Conservation (phyloP, 1,140 invertebrate genomes). For the Pogonomyrmex barbatus region DNA sequence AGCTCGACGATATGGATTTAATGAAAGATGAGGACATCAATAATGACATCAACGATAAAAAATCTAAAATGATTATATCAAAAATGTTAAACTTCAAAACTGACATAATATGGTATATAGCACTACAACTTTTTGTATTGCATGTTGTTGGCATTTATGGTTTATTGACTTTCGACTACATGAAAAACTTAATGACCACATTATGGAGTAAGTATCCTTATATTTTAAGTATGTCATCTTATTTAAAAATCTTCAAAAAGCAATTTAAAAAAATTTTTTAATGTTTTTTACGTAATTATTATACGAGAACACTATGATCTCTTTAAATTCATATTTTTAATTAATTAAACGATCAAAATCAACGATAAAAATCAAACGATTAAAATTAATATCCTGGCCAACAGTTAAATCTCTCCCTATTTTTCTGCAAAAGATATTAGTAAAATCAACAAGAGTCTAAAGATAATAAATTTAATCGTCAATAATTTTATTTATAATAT, state of each 20-base stretch:
- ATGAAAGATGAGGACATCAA: not conserved
- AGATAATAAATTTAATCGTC: not conserved
- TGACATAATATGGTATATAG: slow-evolving; percentile 29
- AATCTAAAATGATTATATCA: not conserved
- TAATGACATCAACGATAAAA: not conserved
- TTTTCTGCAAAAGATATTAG: not conserved
- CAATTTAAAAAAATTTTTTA: not conserved
- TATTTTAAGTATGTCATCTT: not conserved
- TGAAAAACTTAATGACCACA: slow-evolving; percentile 17
- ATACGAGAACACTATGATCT: not conserved
- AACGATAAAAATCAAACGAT: not conserved
- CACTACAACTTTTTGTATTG: not conserved
- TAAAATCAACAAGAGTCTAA: not conserved
- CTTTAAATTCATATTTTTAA: not conserved
- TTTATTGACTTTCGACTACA: slow-evolving; percentile 46
- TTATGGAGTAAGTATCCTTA: slow-evolving; percentile 25
- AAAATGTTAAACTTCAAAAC: not conserved
- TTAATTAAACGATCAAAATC: not conserved
- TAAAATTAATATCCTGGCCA: not conserved
- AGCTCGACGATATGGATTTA: not conserved
- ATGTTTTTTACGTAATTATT: not conserved
- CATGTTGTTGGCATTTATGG: slow-evolving; percentile 35
- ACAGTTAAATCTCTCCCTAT: not conserved
- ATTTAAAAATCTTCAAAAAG: not conserved
- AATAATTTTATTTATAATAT: not conserved